A percentile compares a stretch with the other conserved stretches of the same genome.
These are phyloP conservation scores for Mya arenaria DNA, from an alignment of 1,140 invertebrate species.

Conservation along the genomic window DNA sequence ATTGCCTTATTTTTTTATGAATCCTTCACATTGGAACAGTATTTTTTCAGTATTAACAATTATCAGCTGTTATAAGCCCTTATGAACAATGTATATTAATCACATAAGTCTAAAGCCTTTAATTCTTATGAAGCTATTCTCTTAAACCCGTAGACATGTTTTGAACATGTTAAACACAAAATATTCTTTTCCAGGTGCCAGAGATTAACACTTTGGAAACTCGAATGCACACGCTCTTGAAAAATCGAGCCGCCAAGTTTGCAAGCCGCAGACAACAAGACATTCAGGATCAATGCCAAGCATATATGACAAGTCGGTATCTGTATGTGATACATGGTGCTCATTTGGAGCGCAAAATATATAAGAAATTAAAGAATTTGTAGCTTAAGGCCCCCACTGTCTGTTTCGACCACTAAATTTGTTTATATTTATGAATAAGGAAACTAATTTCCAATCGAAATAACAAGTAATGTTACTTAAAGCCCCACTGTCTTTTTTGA, in stretches of 20 bases:
- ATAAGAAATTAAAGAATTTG: too few species aligned
- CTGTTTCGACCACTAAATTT: too few species aligned
- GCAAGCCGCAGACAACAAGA: slow-evolving; percentile 92
- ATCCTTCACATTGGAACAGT: neutral
- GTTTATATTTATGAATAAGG: too few species aligned
- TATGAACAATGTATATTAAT: neutral
- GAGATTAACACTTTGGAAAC: slow-evolving; percentile 90
- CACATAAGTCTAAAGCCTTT: neutral
- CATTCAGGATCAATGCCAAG: slow-evolving; percentile 95
- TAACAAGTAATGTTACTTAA: too few species aligned
- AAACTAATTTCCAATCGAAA: too few species aligned
- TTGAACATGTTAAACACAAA: too few species aligned
- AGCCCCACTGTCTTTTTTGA: too few species aligned
- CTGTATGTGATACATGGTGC: too few species aligned
- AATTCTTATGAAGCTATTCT: neutral
- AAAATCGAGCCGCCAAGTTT: slow-evolving; percentile 88
- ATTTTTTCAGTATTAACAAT: neutral
- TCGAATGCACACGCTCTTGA: slow-evolving; percentile 87
- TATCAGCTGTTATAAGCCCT: neutral
- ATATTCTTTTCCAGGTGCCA: slow-evolving; percentile 86
- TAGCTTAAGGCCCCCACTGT: too few species aligned
- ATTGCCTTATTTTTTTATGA: too few species aligned
- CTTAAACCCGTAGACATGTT: slow-evolving; percentile 10
- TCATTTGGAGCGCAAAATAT: too few species aligned
- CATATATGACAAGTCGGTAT: slow-evolving; percentile 85